Evolutionary conservation across 2,888 invertebrate genomes (phyloP), one percentile per base, ranked within the genome.

Genomic region (Agrochola macilenta): DNA sequence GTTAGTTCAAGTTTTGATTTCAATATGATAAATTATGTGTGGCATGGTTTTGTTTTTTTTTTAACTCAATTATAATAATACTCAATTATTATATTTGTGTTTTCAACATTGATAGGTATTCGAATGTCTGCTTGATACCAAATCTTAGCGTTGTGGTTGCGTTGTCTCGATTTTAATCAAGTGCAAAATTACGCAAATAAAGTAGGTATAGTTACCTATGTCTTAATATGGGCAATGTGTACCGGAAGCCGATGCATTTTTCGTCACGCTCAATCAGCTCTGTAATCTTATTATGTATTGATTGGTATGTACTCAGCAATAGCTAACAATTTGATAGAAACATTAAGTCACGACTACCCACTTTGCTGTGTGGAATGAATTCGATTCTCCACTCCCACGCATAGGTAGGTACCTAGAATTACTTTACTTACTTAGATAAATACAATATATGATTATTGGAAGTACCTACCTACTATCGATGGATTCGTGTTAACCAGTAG

Each of bases 1-100:
- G 96, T 96, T 90, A 94, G 95, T 74, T 20, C 9, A 35, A 46
- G 46, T 94, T 82, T 64, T 61, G 17, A 39, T 60, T 54, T 30
- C 4, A 23, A 11, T 39, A 30, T 14, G 17, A 26, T 57, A 60
- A n/a, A 63, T 57, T 26, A 35, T 58, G 35, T 72, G 20, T 71
- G 43, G 85, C 85, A 84, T 84, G 84, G 23, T 76, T 75, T 78
- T 74, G 46, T 82, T 12, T 20, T 12, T 20, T 12, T 52, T 20
- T n/a, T 72, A n/a, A 26, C n/a, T 23, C 8, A 11, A 30, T 35
- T 52, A 0, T n/a, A n/a, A n/a, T n/a, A n/a, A n/a, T n/a, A n/a
- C n/a, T n/a, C n/a, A n/a, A n/a, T 26, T 52, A 35, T 17, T 66
- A 52, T 43, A 57, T 65, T 70, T 76, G 52, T 58, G 30, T 49